Evolutionary conservation across 2,113 vertebrate genomes (phyloP).

Genomic region (Gnathonemus longibarbis): DNA sequence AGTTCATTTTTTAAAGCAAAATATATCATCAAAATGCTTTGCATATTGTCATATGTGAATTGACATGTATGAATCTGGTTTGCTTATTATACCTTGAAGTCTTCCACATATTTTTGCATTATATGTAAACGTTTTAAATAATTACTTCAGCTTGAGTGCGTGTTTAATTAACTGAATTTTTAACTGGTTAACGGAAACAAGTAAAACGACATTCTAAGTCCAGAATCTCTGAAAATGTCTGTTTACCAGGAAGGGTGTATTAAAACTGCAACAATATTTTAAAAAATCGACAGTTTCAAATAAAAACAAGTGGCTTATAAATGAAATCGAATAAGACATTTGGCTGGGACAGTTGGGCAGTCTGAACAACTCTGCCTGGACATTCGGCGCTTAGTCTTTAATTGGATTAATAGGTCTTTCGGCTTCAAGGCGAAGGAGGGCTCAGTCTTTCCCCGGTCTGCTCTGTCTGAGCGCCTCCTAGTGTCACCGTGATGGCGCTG

Average conservation of each 20-base stretch:
- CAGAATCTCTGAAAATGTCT: background rate
- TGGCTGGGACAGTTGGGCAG: background rate
- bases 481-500: too few species aligned
- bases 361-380: background rate
- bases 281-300: background rate
- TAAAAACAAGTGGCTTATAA: background rate
- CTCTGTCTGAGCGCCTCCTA: background rate
- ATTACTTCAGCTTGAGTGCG: background rate
- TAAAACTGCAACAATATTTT: background rate
- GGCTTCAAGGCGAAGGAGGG: background rate
- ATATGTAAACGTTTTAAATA: background rate
- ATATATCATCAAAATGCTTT: background rate
- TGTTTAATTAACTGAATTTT: background rate
- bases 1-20: background rate
- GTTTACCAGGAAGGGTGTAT: background rate
- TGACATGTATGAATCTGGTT: background rate
- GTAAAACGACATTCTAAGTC: background rate
- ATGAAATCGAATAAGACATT: background rate
- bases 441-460: background rate
- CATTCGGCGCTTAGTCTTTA: background rate
- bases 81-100: background rate
- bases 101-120: background rate
- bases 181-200: background rate
- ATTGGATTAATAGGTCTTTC: constrained; percentile 4
- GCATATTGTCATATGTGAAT: background rate